These are phyloP conservation scores for Stramonita haemastoma DNA, from an alignment of 2,888 invertebrate species.

Conservation along the genomic window DNA sequence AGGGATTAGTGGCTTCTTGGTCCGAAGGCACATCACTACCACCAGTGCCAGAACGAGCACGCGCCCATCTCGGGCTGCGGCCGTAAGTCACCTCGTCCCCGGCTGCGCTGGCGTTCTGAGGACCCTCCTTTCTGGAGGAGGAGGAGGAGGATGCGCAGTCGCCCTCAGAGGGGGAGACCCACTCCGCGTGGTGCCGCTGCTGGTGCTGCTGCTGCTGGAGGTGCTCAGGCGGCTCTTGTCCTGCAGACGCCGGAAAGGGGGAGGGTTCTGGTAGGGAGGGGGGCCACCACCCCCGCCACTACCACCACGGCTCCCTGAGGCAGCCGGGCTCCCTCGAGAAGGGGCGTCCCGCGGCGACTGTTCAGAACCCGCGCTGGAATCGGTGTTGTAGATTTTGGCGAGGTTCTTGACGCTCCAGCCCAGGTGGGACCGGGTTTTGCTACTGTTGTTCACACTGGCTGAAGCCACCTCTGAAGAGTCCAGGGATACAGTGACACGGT, in stretches of 20 bases:
- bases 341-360: neutral
- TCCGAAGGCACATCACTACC: constrained; percentile 54
- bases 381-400: constrained; percentile 58
- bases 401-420: constrained; percentile 70
- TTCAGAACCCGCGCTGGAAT: constrained; percentile 33
- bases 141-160: constrained; percentile 11
- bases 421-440: constrained; percentile 51
- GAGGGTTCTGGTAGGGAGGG: constrained; percentile 63
- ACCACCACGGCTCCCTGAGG: constrained; percentile 16
- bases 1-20: constrained; percentile 50
- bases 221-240: constrained; percentile 60
- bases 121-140: constrained; percentile 32
- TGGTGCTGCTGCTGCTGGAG: constrained; percentile 62
- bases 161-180: constrained; percentile 36
- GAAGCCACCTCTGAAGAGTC: neutral
- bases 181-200: constrained; percentile 41
- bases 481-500: neutral
- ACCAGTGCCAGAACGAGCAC: constrained; percentile 52
- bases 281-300: too few relatives aligned
- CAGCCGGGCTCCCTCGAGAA: neutral
- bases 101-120: constrained; percentile 37
- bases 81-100: constrained; percentile 55
- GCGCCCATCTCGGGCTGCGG: constrained; percentile 57
- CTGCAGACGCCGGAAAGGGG: constrained; percentile 57
- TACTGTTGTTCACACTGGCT: neutral